A percentile compares a stretch with the other conserved stretches of the same genome.
phyloP scores from a whole-genome alignment of 2,113 vertebrate genomes.

The Alosa alosa region DNA sequence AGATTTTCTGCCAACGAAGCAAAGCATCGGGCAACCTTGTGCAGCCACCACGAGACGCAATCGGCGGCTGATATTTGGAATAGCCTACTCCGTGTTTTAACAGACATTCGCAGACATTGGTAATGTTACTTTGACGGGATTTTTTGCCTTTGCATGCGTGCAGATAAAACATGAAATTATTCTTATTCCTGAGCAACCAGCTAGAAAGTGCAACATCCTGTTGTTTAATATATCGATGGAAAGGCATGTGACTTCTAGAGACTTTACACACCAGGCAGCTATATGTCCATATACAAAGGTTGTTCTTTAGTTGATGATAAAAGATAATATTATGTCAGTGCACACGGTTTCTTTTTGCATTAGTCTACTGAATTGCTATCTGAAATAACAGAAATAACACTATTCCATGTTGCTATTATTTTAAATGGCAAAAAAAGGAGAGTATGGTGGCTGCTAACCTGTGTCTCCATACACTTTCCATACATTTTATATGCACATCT shows the following conservation, averaged over 20 bases:
- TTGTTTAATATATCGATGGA: neutral
- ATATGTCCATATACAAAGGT: neutral
- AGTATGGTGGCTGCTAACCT: neutral
- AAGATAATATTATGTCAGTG: neutral
- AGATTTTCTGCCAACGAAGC: constrained; percentile 43
- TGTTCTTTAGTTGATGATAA: neutral
- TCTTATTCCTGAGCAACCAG: neutral
- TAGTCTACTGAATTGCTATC: neutral
- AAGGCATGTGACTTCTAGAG: neutral
- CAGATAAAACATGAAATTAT: neutral
- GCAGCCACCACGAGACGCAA: constrained; percentile 17
- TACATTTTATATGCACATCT: neutral
- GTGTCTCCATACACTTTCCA: neutral
- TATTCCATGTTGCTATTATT: neutral
- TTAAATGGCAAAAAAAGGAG: neutral
- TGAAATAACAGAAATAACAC: neutral
- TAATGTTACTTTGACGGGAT: neutral
- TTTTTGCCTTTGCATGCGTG: neutral
- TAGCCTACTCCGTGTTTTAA: neutral
- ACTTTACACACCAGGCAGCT: neutral
- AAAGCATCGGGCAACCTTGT: constrained; percentile 30
- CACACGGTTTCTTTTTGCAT: neutral
- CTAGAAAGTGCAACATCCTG: neutral
- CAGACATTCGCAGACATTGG: constrained; percentile 3
- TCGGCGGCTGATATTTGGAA: constrained; percentile 19